These are phyloP conservation scores for Zoanthus sociatus DNA, from an alignment of 92 coral and sea anemone genomes.

Conservation along the genomic window DNA sequence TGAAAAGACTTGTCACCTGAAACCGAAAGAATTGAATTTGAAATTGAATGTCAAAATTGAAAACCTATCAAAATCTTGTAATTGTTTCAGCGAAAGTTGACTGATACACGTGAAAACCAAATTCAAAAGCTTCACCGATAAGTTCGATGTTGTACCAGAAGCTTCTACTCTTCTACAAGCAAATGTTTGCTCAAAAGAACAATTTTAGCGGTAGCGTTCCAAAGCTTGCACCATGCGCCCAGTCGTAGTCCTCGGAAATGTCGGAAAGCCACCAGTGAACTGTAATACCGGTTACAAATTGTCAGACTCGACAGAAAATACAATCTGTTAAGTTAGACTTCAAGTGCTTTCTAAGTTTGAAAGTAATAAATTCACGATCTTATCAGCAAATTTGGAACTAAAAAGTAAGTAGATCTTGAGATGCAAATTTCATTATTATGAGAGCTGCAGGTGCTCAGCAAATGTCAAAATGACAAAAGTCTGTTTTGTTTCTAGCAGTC, in stretches of 20 bases:
- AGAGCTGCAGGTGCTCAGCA: background rate
- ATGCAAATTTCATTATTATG: background rate
- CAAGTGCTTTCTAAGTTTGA: background rate
- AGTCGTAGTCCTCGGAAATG: background rate
- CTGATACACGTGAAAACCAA: background rate
- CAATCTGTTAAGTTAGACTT: background rate
- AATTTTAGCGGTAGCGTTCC: background rate
- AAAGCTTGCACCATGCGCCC: background rate
- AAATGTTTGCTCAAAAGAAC: background rate
- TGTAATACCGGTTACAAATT: background rate
- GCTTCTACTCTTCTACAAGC: background rate
- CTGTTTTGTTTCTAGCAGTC: background rate
- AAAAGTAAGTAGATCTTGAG: background rate
- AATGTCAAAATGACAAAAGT: conserved; percentile 5
- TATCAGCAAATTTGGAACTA: background rate
- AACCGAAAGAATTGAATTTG: background rate
- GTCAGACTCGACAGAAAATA: background rate
- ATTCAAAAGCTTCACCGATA: background rate
- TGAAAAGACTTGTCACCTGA: background rate
- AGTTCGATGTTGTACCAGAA: background rate
- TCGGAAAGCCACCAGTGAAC: background rate
- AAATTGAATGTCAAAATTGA: background rate
- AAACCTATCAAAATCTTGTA: background rate
- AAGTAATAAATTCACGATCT: background rate
- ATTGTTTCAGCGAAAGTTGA: background rate